Evolutionary conservation across 30 jellyfish, hydroid and myxozoan genomes (phyloP), one percentile per base, ranked within the genome.

Genomic region (Cassiopea andromeda): DNA sequence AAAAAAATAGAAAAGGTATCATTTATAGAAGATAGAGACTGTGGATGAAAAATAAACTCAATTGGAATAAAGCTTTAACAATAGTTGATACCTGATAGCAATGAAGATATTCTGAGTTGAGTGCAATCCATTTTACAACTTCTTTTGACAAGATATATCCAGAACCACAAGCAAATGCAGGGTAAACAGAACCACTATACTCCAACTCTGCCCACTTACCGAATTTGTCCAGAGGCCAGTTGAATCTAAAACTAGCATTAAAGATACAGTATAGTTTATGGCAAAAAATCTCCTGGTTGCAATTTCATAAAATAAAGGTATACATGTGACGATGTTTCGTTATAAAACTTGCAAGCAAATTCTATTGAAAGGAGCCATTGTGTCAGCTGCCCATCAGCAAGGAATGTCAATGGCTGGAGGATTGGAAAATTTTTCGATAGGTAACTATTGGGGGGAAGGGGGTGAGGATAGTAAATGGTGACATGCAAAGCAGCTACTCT

Each of bases 131-230:
- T 38, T 82, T 87, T 3, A 96, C 92, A 44, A 92, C 44, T 54
- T 88, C 54, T 48, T 67, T 54, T 72, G 99, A 87, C 6, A 96
- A 78, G 2, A 96, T 18, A 80, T 92, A 87, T 1, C 99, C 99
- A 46, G 98, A 91, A 18, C 99, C 99, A 89, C 99, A 96, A 7
- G 99, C 98, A 91, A 96, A 96, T 8, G 98, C 97, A 46, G 99
- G 99, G 73, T 96, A 96, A 13, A 97, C 83, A 14, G 87, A 67
- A 19, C 97, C 54, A 18, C 83, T 69, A 75, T 75, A 91, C 3
- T 67, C 90, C 27, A 83, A 57, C 69, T 96, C 99, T 48, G 92
- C 98, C 99, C 99, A 96, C 71, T 96, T 96, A 3, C 99, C 99
- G 85, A 87, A 97, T 46, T 57, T 49, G 81, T 96, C 97, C 54